phyloP scores from a whole-genome alignment of 1,140 invertebrate genomes.

The Nebria ingens region DNA sequence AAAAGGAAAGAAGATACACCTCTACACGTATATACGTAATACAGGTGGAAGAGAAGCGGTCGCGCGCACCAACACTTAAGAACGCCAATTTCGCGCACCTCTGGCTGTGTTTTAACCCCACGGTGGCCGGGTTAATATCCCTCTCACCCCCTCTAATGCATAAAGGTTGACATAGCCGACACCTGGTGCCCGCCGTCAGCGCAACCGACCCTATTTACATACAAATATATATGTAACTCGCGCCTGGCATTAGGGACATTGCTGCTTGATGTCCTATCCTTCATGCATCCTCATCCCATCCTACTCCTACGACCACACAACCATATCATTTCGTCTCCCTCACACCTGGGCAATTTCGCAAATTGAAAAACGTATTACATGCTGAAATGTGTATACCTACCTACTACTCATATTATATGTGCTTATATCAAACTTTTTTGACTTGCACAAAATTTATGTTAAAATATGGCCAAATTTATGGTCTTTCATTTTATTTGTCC shows the following conservation, averaged over 20 bases:
- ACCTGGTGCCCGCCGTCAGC: neutral
- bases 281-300: neutral
- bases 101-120: slow-evolving; percentile 4
- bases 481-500: too few species aligned
- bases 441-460: too few species aligned
- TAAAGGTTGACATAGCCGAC: neutral
- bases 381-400: neutral
- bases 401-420: too few species aligned
- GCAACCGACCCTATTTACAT: slow-evolving; percentile 4
- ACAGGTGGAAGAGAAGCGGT: neutral
- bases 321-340: neutral
- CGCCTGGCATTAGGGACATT: slow-evolving; percentile 4
- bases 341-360: neutral
- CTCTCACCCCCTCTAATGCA: neutral
- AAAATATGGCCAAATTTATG: too few species aligned
- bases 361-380: slow-evolving; percentile 7
- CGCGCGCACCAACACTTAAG: neutral
- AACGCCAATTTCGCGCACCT: slow-evolving; percentile 6
- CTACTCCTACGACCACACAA: neutral
- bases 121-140: neutral
- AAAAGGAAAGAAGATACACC: neutral
- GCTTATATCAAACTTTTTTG: too few species aligned
- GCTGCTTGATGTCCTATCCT: neutral
- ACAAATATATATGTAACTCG: slow-evolving; percentile 9
- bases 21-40: neutral